Base-by-base conservation (phyloP, 2,113 vertebrate genomes). In the Corythaeola cristata region DNA sequence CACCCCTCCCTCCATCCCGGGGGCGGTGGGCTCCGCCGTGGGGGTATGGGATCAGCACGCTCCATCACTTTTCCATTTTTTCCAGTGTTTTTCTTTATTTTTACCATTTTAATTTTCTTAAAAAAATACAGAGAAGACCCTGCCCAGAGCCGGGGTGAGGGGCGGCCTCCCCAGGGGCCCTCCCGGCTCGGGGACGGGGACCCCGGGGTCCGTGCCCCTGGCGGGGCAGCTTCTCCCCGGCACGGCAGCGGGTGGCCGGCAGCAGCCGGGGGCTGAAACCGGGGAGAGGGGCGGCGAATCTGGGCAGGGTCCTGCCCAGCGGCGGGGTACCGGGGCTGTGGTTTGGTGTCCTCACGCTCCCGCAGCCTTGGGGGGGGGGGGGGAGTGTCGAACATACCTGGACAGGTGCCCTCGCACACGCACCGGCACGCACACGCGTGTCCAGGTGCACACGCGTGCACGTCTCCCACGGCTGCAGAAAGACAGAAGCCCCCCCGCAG, bases 361-460 rank as follows among this genome's bases (percentile, higher is more conserved):
- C 3, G 5, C 53, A 33, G n/a, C 12, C 33, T 7, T 15, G 35
- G 44, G 6, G 53, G 45, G 50, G 56, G 8, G 4, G 9, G 5
- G 21, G 33, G 5, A 5, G 10, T 5, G 18, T 35, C 13, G 4
- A 15, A 52, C 39, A 37, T 18, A n/a, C 69, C 33, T 4, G 45
- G 62, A 8, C 6, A 5, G 83, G 33, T 62, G 60, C 19, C 77
- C 45, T 33, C 3, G 18, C 13, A 22, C 37, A 26, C 8, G 4
- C 15, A 12, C 8, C 23, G 53, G 45, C 3, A 1, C 11, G 55
- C 49, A 23, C n/a, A 23, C 14, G 5, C 3, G 2, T 73, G 22
- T 27, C 8, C 58, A 13, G 32, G 7, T 3, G 6, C n/a, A 15
- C 20, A 19, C 6, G 6, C n/a, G 3, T 22, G 27, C 24, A 1